Evolutionary conservation across 1,140 invertebrate genomes (phyloP), one percentile per base, ranked within the genome.

Genomic region (Zaprionus vittiger): DNA sequence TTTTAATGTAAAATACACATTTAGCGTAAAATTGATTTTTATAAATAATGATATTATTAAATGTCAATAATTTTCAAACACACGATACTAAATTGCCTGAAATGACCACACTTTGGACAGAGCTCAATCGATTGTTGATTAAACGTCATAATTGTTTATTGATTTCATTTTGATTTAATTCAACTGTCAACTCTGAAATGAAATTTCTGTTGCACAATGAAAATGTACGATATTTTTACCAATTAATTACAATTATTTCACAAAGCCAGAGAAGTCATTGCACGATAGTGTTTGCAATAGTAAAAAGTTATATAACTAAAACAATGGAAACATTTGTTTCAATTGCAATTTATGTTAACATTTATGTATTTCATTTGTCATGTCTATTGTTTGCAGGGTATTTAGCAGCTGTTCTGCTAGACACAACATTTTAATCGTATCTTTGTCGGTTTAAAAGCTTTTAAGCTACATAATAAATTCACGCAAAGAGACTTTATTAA

Each of bases 401-500:
- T 47, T 17, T 4, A 47, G 41, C 41, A 47, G n/a, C n/a, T 47
- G 41, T 17, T 20, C 41, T 4, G 6, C 1, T 1, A 9, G n/a
- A 17, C 5, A 17, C 2, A 17, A 17, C 41, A 47, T 17, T 47
- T 47, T 6, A 17, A 47, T 47, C n/a, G 20, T 52, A 6, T 52
- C 4, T 52, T 52, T 52, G 41, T 11, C n/a, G 20, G 12, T 20
- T 52, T 24, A 22, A 56, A 56, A 56, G 54, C 54, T 26, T 31
- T 56, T 26, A 28, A 47, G 41, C 41, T 31, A 14, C 54, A 56
- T 26, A 56, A 56, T 77, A 62, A 77, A 77, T 77, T 38, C 57
- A 82, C 70, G 69, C 61, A 73, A 73, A 69, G 62, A 31, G 34
- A 17, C 60, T 49, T 26, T 24, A 41, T 64, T 81, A 71, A 74